A percentile compares a stretch with the other conserved stretches of the same genome.
phyloP scores from a whole-genome alignment of 2,797 vertebrate genomes.

The Coluber constrictor region DNA sequence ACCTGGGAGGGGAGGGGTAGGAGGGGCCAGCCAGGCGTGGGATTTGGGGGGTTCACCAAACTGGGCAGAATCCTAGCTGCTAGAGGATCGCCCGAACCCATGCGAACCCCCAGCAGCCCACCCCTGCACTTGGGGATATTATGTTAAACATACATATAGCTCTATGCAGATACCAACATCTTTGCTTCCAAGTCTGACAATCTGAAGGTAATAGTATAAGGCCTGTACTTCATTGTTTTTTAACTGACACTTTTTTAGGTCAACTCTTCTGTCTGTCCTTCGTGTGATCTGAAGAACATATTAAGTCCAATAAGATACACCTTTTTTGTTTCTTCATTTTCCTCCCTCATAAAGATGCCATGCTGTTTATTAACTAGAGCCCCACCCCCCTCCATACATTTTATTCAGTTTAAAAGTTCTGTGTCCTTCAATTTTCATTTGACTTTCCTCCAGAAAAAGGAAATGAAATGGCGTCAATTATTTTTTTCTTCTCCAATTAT shows the following conservation, averaged over 20 bases:
- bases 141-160: background rate
- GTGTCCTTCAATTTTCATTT: constrained; percentile 50
- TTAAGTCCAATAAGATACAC: background rate
- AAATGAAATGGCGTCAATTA: constrained; percentile 51
- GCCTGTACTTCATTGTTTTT: background rate
- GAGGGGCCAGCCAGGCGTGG: no score
- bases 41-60: no score
- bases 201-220: background rate
- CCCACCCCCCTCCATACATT: no score
- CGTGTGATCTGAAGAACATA: constrained; percentile 3
- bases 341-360: background rate
- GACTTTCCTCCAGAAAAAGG: constrained; percentile 38
- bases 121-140: background rate
- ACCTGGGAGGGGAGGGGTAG: no score
- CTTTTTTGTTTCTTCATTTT: constrained; percentile 10
- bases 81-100: no score
- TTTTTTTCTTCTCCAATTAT: constrained; percentile 59
- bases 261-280: constrained; percentile 16
- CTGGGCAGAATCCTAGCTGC: no score
- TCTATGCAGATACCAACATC: background rate
- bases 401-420: constrained; percentile 21
- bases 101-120: no score
- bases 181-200: background rate
- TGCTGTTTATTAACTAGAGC: constrained; percentile 13
- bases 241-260: background rate